Evolutionary conservation across 2,113 vertebrate species (phyloP).

Genomic region (Sander vitreus): DNA sequence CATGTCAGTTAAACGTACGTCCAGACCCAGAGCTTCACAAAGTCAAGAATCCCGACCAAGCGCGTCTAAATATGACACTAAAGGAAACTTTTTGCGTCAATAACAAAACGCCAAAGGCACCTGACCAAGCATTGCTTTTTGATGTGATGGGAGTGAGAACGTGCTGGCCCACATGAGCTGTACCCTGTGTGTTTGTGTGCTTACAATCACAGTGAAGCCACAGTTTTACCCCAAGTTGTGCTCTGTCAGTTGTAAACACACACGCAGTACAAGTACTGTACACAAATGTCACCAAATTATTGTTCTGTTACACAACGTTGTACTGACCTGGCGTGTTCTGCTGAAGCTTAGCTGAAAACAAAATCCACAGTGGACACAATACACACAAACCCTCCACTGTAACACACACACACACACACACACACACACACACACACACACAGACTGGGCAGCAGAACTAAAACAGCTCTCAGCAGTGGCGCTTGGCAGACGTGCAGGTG

Average conservation of each 20-base stretch:
- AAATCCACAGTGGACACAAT: constrained; percentile 16
- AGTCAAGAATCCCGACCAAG: no score
- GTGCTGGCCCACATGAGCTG: no score
- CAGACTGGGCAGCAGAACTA: constrained; percentile 27
- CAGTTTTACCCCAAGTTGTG: constrained; percentile 25
- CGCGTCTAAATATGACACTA: no score
- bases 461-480: constrained; percentile 53
- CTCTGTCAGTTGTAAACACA: constrained; percentile 10
- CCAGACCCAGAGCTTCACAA: no score
- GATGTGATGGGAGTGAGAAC: no score
- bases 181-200: background rate
- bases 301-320: constrained; percentile 4
- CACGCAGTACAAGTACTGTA: background rate
- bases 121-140: no score
- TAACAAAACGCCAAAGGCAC: no score
- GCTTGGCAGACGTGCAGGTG: constrained; percentile 52
- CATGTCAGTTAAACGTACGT: no score
- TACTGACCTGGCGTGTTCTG: background rate
- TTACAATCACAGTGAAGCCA: background rate
- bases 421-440: no score
- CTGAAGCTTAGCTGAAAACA: constrained; percentile 16
- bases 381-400: background rate
- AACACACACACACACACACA: no score
- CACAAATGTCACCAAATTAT: constrained; percentile 26
- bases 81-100: no score